Percentiles rank a stretch among this genome's conserved stretches.
Conservation (phyloP, 2,113 vertebrate species). For the Eolophus roseicapilla region DNA sequence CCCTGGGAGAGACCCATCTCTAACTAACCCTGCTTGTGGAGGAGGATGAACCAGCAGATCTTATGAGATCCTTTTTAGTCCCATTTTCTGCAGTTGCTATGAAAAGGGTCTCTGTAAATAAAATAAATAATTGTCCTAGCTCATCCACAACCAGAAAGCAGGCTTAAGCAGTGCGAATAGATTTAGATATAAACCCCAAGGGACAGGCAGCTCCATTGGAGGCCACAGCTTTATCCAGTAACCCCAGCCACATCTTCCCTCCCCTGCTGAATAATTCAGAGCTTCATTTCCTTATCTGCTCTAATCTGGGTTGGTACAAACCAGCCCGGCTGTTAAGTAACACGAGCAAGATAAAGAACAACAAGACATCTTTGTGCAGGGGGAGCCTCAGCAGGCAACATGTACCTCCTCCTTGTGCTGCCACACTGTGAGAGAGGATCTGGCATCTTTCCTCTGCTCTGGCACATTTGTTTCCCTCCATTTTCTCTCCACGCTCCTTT, state of each 20-base stretch:
- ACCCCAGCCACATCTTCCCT: not conserved
- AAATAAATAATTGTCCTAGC: not conserved
- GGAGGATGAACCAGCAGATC: not conserved
- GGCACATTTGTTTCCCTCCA: not conserved
- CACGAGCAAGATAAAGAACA: conserved; percentile 29
- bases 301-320: conserved; percentile 54
- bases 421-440: not conserved
- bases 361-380: not conserved
- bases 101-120: not conserved
- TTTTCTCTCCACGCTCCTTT: not conserved
- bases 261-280: conserved; percentile 50
- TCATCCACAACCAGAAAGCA: not conserved
- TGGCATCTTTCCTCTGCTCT: not conserved
- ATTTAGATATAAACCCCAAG: conserved; percentile 32
- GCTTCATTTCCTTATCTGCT: conserved; percentile 53
- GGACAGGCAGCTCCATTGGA: not conserved
- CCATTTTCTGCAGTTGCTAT: not conserved
- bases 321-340: conserved; percentile 44
- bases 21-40: not conserved
- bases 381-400: conserved; percentile 9
- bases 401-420: not conserved
- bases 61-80: not conserved
- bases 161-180: not conserved
- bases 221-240: conserved; percentile 21
- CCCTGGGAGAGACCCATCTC: not conserved